Conservation (phyloP, 1,140 invertebrate genomes). For the Agrilus planipennis region DNA sequence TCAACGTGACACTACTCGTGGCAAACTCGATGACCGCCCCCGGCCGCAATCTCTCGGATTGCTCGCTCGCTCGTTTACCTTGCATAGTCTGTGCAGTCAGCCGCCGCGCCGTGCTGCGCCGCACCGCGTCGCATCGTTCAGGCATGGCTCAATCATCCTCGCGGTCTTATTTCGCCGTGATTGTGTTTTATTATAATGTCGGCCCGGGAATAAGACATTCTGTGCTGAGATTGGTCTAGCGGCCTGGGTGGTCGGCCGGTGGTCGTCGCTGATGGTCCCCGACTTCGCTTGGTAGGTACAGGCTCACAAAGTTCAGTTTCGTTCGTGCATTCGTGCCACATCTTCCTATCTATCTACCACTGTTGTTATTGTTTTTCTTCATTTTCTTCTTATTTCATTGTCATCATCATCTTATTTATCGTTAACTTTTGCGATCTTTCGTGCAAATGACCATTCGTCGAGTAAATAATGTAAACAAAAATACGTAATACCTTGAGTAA, state of each 20-base stretch:
- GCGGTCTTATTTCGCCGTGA: conserved; percentile 28
- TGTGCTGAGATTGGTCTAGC: conserved; percentile 32
- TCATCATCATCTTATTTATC: no score
- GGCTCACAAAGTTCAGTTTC: conserved; percentile 20
- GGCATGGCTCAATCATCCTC: conserved; percentile 31
- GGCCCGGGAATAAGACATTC: conserved; percentile 31
- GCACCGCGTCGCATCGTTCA: no score
- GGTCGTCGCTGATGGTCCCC: conserved; percentile 17
- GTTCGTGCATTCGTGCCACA: conserved; percentile 8
- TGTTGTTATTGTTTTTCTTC: conserved; percentile 1
- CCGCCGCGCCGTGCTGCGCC: background rate
- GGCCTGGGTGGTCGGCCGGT: conserved; percentile 31
- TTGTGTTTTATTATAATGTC: conserved; percentile 31
- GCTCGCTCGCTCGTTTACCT: no score
- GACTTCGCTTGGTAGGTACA: no score
- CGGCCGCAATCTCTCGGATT: conserved; percentile 23
- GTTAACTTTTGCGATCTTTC: no score
- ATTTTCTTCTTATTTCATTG: no score
- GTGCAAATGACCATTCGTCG: no score
- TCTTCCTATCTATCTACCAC: conserved; percentile 8
- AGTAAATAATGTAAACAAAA: no score
- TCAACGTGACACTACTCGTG: no score
- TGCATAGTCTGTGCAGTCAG: no score
- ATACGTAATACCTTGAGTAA: no score
- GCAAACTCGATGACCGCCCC: conserved; percentile 18